Conservation (phyloP, 2,797 vertebrate genomes). For the Phataginus tetradactyla region DNA sequence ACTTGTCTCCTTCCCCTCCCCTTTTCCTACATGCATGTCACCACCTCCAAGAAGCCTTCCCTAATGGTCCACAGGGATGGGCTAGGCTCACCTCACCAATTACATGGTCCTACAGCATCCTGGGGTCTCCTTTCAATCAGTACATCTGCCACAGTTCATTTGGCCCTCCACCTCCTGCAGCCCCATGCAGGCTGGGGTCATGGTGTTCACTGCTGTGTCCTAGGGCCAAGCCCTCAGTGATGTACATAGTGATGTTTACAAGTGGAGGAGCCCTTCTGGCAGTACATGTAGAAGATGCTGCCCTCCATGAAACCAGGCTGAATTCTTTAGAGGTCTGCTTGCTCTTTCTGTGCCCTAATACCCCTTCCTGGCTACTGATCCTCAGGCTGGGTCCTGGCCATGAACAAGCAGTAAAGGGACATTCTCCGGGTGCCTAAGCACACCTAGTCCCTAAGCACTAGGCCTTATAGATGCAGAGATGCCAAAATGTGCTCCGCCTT, state of each 20-base stretch:
- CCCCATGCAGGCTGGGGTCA: rapidly evolving
- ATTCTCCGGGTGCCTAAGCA: background rate
- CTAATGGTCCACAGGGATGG: background rate
- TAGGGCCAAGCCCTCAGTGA: background rate
- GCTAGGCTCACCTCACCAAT: background rate
- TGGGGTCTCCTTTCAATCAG: background rate
- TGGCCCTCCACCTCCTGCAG: background rate
- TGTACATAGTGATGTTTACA: too few relatives aligned
- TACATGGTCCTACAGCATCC: background rate
- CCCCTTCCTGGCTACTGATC: background rate
- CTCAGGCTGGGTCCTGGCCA: background rate
- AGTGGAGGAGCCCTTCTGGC: rapidly evolving
- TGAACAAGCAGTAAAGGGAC: background rate
- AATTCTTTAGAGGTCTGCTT: background rate
- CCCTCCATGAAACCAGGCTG: background rate
- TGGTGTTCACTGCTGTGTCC: background rate
- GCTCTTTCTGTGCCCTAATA: background rate
- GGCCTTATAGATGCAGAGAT: background rate
- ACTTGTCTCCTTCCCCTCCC: background rate
- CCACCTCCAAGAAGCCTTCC: background rate
- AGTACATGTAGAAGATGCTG: background rate
- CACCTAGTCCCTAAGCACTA: background rate
- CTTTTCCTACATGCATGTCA: background rate
- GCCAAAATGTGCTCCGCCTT: background rate
- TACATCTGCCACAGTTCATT: background rate